These are phyloP conservation scores for Tuberolachnus salignus DNA, from an alignment of 2,888 invertebrate genomes.

Conservation along the genomic window DNA sequence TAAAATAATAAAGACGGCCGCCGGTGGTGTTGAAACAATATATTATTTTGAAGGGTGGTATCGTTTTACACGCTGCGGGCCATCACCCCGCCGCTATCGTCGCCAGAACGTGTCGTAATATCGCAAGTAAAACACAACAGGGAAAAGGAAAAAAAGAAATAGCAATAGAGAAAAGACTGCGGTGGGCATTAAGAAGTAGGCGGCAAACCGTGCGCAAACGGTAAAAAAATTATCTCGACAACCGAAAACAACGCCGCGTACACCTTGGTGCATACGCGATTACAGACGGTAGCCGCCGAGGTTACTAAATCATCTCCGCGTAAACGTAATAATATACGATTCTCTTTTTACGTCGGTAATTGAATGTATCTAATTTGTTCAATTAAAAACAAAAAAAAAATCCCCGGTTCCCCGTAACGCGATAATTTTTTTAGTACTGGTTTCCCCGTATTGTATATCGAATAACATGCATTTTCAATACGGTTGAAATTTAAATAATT, in stretches of 20 bases:
- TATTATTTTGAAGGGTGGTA: conserved; percentile 41
- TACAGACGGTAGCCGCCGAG: conserved; percentile 50
- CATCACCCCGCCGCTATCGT: no score
- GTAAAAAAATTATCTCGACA: conserved; percentile 14
- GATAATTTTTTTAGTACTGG: background rate
- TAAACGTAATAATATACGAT: background rate
- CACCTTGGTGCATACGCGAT: conserved; percentile 11
- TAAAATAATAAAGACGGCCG: conserved; percentile 29
- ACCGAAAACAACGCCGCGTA: no score
- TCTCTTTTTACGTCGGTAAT: conserved; percentile 17
- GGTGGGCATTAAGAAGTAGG: no score
- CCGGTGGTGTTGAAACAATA: conserved; percentile 38
- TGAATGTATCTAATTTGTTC: conserved; percentile 9
- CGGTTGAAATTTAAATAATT: no score
- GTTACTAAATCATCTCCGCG: conserved; percentile 30
- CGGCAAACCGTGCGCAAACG: conserved; percentile 27
- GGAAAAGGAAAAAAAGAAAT: no score
- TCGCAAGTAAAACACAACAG: conserved; percentile 37
- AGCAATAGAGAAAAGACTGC: background rate
- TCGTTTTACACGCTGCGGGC: conserved; percentile 50
- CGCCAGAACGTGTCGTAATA: conserved; percentile 31
- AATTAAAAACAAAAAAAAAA: conserved; percentile 33
- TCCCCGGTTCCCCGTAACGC: background rate
- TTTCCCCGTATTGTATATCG: background rate
- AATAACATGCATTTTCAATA: no score